A percentile compares a stretch with the other conserved stretches of the same genome.
phyloP scores from a whole-genome alignment of 2,113 vertebrate genomes.

The Brachirus orientalis region DNA sequence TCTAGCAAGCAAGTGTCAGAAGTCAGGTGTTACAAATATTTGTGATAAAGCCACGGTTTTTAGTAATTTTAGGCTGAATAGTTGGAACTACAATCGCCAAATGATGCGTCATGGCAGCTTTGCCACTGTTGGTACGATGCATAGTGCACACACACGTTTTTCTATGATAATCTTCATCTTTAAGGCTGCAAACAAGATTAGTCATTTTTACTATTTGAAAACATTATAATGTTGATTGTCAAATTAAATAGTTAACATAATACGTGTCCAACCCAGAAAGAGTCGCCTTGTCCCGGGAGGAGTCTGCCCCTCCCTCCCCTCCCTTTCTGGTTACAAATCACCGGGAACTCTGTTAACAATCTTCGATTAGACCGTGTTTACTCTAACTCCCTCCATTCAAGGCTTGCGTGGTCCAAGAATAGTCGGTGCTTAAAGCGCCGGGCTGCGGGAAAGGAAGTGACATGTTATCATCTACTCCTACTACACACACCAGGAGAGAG shows the following conservation, averaged over 20 bases:
- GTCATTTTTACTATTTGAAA: too few relatives aligned
- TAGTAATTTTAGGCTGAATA: too few relatives aligned
- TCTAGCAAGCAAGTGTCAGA: too few relatives aligned
- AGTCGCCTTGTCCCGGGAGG: not conserved
- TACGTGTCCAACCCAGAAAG: not conserved
- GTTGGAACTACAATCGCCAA: too few relatives aligned
- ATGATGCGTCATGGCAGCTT: too few relatives aligned
- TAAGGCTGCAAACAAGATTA: not conserved
- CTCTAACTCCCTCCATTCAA: slow-evolving; percentile 60
- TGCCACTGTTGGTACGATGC: too few relatives aligned
- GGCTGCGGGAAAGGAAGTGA: slow-evolving; percentile 70
- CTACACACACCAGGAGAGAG: slow-evolving; percentile 48
- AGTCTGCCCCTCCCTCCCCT: slow-evolving; percentile 3
- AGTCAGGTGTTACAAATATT: too few relatives aligned
- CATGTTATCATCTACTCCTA: slow-evolving; percentile 62
- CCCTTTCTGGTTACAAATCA: not conserved
- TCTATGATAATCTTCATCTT: too few relatives aligned
- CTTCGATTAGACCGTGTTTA: slow-evolving; percentile 52
- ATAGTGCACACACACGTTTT: too few relatives aligned
- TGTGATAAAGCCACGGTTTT: too few relatives aligned
- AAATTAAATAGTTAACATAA: too few relatives aligned
- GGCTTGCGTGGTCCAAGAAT: slow-evolving; percentile 58
- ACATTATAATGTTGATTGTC: too few relatives aligned
- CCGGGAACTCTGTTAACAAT: slow-evolving; percentile 29
- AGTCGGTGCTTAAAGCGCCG: slow-evolving; percentile 52